phyloP scores from a whole-genome alignment of 2,888 invertebrate genomes.

The Kuschelorhynchus macadamiae region DNA sequence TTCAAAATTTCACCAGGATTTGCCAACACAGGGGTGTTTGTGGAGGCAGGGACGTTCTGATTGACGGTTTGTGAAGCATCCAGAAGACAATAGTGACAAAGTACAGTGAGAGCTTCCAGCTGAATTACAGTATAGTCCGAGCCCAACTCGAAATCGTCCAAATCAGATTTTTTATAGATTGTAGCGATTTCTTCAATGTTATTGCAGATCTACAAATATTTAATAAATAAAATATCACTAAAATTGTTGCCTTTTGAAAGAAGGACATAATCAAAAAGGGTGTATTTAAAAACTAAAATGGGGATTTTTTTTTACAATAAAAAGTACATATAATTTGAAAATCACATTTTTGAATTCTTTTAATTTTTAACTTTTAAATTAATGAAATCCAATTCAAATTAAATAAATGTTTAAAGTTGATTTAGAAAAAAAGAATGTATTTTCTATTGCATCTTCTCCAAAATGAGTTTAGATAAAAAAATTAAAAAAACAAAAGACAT shows the following conservation, averaged over 20 bases:
- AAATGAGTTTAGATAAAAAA: no score
- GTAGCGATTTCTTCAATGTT: slow-evolving; percentile 77
- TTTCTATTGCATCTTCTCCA: no score
- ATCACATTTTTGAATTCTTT: no score
- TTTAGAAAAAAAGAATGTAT: no score
- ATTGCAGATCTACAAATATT: slow-evolving; percentile 71
- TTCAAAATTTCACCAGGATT: slow-evolving; percentile 83
- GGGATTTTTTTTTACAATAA: no score
- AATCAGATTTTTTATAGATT: slow-evolving; percentile 60
- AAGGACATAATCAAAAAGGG: not conserved
- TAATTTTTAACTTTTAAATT: no score
- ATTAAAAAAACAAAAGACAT: no score
- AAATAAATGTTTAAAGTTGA: no score
- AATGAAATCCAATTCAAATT: no score
- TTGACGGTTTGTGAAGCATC: slow-evolving; percentile 71
- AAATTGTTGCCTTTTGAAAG: not conserved
- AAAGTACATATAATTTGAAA: no score
- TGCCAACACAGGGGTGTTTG: slow-evolving; percentile 70
- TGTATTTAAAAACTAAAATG: not conserved
- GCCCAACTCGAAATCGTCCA: slow-evolving; percentile 72
- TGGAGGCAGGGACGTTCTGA: slow-evolving; percentile 60
- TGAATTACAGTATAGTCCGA: slow-evolving; percentile 85
- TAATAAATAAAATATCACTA: not conserved
- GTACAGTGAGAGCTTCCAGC: slow-evolving; percentile 82
- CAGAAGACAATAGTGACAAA: slow-evolving; percentile 85